Conservation (phyloP, 2,888 invertebrate genomes). For the Philaethria dido region DNA sequence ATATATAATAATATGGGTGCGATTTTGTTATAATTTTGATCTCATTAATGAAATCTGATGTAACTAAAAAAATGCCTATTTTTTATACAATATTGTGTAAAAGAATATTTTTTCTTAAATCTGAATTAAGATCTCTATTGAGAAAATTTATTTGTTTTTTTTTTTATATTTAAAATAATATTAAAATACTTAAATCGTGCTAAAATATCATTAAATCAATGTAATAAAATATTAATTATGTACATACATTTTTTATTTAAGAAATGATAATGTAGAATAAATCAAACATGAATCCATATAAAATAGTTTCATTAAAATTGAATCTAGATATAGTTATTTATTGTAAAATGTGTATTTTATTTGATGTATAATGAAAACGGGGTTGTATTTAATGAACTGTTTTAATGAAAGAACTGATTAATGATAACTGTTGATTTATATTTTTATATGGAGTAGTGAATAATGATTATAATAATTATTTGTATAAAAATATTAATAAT, state of each 20-base stretch:
- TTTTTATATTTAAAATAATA: neutral
- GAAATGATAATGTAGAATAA: neutral
- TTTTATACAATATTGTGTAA: neutral
- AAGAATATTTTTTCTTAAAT: neutral
- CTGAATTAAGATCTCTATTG: neutral
- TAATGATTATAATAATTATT: conserved; percentile 37
- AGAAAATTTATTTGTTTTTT: neutral
- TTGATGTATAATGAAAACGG: conserved; percentile 29
- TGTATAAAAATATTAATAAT: conserved; percentile 8
- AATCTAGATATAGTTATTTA: conserved; percentile 22
- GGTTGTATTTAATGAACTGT: conserved; percentile 41
- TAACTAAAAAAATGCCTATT: conserved; percentile 1
- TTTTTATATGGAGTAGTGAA: conserved; percentile 35
- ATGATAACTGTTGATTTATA: conserved; percentile 36
- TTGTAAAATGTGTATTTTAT: conserved; percentile 19
- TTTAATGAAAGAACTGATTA: conserved; percentile 50
- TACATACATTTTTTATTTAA: neutral
- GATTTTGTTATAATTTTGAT: conserved; percentile 22
- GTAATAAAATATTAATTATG: neutral
- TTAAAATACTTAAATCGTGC: neutral
- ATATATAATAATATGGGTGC: conserved; percentile 4
- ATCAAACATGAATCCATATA: conserved; percentile 12
- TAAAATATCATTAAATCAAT: neutral
- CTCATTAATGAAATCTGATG: conserved; percentile 20
- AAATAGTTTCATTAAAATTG: conserved; percentile 17